A percentile compares a stretch with the other conserved stretches of the same genome.
Evolutionary conservation across 2,888 invertebrate genomes (phyloP).

Genomic region (Dynastes grantii): DNA sequence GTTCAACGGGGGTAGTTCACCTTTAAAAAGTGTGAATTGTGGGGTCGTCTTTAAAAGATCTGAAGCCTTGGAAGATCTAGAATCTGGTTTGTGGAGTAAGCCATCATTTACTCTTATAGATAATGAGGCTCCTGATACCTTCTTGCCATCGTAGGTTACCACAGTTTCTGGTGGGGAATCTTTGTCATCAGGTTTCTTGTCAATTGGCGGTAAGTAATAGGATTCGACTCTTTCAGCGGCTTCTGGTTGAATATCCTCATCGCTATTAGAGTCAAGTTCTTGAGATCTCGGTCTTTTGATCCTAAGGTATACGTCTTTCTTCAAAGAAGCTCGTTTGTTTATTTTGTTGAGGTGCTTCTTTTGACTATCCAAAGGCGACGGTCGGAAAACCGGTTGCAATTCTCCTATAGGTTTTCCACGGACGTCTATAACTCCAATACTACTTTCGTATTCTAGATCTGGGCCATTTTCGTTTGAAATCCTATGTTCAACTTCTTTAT

Average conservation of each 20-base stretch:
- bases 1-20: conserved; percentile 79
- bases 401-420: conserved; percentile 74
- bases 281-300: conserved; percentile 37
- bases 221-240: conserved; percentile 82
- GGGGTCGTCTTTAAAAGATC: conserved; percentile 77
- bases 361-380: conserved; percentile 76
- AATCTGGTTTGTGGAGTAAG: conserved; percentile 59
- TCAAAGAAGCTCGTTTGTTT: conserved; percentile 44
- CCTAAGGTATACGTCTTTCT: conserved; percentile 15
- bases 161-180: conserved; percentile 74
- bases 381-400: conserved; percentile 88
- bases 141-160: conserved; percentile 85
- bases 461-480: conserved; percentile 67
- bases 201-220: conserved; percentile 82
- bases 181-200: conserved; percentile 71
- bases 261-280: conserved; percentile 36
- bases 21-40: conserved; percentile 83
- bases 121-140: conserved; percentile 79
- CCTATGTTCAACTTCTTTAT: conserved; percentile 73
- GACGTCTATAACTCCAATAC: conserved; percentile 70
- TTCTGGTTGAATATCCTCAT: conserved; percentile 74
- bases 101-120: conserved; percentile 67
- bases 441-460: conserved; percentile 72
- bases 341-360: conserved; percentile 58
- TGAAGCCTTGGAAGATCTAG: conserved; percentile 72